Conservation (phyloP, 2,113 vertebrate species). For the Tonatia bakeri region DNA sequence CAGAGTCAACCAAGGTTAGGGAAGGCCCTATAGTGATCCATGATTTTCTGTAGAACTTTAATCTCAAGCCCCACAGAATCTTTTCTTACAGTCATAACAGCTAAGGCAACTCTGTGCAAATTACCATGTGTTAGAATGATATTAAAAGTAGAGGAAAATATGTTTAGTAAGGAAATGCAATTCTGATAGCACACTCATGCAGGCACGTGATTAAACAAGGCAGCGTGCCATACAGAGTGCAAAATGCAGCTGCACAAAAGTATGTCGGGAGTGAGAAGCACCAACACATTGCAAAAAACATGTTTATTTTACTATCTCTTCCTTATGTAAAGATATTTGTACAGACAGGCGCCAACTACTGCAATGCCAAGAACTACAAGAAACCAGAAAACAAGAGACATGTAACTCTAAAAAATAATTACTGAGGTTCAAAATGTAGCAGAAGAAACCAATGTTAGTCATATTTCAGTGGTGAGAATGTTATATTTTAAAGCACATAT, state of each 20-base stretch:
- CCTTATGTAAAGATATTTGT: neutral
- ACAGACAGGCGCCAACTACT: neutral
- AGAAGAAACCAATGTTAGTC: neutral
- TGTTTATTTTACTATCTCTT: constrained; percentile 66
- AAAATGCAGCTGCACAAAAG: neutral
- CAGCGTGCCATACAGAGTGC: neutral
- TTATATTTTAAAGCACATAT: neutral
- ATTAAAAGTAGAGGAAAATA: neutral
- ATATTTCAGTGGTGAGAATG: neutral
- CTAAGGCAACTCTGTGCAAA: neutral
- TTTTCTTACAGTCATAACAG: neutral
- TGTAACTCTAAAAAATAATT: neutral
- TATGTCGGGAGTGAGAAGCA: neutral
- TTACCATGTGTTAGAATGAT: neutral
- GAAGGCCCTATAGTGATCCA: neutral
- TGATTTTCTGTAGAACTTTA: neutral
- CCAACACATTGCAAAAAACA: neutral
- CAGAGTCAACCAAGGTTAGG: neutral
- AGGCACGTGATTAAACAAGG: neutral
- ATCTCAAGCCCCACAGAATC: neutral
- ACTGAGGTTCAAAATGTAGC: neutral
- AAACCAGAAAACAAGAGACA: constrained; percentile 40
- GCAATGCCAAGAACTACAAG: neutral
- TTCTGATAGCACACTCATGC: neutral
- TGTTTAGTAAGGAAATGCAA: neutral